Conservation (phyloP, 2,797 vertebrate genomes). For the Acanthornis magna region DNA sequence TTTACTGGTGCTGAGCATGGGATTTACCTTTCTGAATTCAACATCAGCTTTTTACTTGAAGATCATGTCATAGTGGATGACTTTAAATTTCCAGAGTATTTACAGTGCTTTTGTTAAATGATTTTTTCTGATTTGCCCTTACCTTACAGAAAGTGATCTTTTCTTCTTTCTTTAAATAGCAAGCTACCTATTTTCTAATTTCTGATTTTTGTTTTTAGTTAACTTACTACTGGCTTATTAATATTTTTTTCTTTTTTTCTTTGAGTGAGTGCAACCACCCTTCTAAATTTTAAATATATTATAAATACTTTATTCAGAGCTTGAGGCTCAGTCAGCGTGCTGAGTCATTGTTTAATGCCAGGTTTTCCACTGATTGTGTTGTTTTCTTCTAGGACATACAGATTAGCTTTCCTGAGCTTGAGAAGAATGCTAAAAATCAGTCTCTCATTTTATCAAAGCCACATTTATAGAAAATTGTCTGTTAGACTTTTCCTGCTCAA, state of each 20-base stretch:
- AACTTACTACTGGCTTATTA: neutral
- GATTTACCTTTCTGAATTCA: neutral
- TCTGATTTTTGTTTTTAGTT: neutral
- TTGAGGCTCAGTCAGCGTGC: neutral
- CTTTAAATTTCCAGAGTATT: neutral
- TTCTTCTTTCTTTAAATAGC: neutral
- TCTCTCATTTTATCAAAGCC: neutral
- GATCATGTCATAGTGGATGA: neutral
- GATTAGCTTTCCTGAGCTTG: neutral
- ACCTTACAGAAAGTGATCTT: neutral
- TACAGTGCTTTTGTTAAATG: neutral
- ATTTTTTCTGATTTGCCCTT: neutral
- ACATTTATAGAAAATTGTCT: neutral
- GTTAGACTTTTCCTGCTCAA: neutral
- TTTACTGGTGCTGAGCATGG: neutral
- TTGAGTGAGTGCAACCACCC: neutral
- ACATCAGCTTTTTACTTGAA: neutral
- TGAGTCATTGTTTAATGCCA: neutral
- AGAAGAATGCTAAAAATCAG: neutral
- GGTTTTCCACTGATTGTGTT: neutral
- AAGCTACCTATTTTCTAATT: neutral
- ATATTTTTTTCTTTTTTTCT: neutral
- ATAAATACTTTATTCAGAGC: neutral
- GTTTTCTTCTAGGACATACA: neutral
- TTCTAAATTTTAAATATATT: neutral